phyloP scores from a whole-genome alignment of 2,797 vertebrate genomes.

The Halcyon smyrnensis region DNA sequence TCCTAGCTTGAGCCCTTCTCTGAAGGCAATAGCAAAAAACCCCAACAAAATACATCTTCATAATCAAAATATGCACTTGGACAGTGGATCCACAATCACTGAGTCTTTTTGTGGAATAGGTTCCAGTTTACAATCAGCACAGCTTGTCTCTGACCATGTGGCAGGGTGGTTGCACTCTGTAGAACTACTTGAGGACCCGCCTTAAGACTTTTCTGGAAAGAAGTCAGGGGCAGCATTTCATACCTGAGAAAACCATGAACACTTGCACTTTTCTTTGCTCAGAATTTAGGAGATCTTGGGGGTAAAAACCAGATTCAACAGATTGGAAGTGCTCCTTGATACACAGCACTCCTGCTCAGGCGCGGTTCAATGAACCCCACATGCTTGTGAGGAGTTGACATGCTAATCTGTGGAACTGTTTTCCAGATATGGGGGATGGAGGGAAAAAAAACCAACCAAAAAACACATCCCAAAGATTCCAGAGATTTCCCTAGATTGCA shows the following conservation, averaged over 20 bases:
- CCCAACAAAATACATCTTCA: neutral
- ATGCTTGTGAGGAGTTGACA: neutral
- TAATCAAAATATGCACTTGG: neutral
- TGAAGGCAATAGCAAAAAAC: neutral
- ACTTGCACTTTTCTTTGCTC: neutral
- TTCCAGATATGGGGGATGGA: neutral
- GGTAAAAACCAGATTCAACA: neutral
- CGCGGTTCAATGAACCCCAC: neutral
- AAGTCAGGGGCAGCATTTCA: neutral
- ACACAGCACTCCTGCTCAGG: neutral
- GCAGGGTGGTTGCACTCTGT: neutral
- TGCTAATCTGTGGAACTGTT: neutral
- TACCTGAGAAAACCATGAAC: neutral
- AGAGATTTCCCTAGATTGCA: neutral
- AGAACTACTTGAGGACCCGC: neutral
- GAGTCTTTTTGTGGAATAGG: neutral
- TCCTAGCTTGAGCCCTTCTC: neutral
- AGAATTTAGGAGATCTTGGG: neutral
- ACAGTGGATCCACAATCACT: fast-evolving
- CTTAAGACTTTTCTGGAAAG: neutral
- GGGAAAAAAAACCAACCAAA: neutral
- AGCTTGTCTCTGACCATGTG: neutral
- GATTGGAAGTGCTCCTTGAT: neutral
- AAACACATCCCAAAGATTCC: neutral
- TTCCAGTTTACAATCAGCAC: neutral